Percentiles rank a stretch among this genome's conserved stretches.
phyloP scores from a whole-genome alignment of 1,140 invertebrate genomes.

The Pomacea maculata region DNA sequence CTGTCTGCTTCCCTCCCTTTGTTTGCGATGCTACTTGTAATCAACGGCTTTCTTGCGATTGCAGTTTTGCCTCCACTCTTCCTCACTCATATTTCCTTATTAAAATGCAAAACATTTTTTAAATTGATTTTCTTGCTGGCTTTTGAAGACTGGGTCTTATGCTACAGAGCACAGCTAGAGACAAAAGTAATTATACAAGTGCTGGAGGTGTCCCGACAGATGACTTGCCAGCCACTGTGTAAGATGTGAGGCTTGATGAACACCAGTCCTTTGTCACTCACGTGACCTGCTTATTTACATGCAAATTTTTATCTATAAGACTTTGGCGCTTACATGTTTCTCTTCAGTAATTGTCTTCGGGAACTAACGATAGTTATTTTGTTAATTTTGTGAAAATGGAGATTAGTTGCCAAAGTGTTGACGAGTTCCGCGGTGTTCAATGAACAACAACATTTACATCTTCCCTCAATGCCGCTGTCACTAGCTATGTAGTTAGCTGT shows the following conservation, averaged over 20 bases:
- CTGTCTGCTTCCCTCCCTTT: constrained; percentile 15
- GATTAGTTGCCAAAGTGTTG: neutral
- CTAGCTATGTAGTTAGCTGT: too few relatives aligned
- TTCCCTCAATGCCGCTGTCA: too few relatives aligned
- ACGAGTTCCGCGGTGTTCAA: too few relatives aligned
- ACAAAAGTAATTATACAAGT: too few relatives aligned
- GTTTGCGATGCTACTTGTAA: neutral
- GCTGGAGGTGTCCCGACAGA: neutral
- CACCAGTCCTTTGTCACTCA: neutral
- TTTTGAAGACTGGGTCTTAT: neutral
- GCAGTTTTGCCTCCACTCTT: neutral
- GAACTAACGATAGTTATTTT: neutral
- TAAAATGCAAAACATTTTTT: too few relatives aligned
- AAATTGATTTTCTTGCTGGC: too few relatives aligned
- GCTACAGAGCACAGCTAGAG: neutral
- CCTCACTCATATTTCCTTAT: too few relatives aligned
- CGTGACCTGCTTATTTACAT: neutral
- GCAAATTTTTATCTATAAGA: neutral
- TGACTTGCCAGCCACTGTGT: neutral
- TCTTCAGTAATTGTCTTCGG: neutral
- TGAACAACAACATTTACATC: too few relatives aligned
- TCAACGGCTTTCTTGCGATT: neutral
- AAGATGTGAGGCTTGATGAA: neutral
- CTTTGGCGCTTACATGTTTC: neutral
- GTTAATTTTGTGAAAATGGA: too few relatives aligned